Conservation (phyloP, 2,888 invertebrate species). For the Synergus umbraculus region DNA sequence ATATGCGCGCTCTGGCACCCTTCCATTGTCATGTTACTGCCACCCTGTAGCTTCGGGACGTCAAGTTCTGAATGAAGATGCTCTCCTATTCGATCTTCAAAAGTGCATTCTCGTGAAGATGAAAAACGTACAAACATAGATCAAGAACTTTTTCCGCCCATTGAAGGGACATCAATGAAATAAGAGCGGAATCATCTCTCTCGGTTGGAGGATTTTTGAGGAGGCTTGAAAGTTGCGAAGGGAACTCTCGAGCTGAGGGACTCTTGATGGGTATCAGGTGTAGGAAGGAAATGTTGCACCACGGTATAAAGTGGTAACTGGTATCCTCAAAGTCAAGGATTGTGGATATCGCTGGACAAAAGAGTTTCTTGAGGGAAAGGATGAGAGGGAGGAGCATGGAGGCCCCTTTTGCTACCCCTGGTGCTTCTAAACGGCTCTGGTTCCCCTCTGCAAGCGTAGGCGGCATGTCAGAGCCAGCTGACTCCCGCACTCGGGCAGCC, state of each 20-base stretch:
- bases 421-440: conserved; percentile 72
- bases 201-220: background rate
- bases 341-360: conserved; percentile 68
- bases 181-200: background rate
- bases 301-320: conserved; percentile 47
- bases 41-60: conserved; percentile 20
- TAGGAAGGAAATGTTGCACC: conserved; percentile 31
- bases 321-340: conserved; percentile 67
- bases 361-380: conserved; percentile 62
- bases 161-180: background rate
- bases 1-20: conserved; percentile 28
- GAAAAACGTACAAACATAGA: background rate
- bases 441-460: conserved; percentile 75
- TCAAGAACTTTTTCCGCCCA: background rate
- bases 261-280: conserved; percentile 10
- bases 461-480: conserved; percentile 77
- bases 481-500: conserved; percentile 70
- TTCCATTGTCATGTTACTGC: conserved; percentile 40
- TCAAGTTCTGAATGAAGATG: conserved; percentile 5
- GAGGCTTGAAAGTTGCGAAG: background rate
- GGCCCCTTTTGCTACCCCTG: conserved; percentile 70
- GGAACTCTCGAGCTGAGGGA: background rate
- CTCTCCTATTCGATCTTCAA: background rate
- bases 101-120: background rate
- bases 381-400: conserved; percentile 47